phyloP scores from a whole-genome alignment of 1,140 invertebrate species.

The Atta texana region DNA sequence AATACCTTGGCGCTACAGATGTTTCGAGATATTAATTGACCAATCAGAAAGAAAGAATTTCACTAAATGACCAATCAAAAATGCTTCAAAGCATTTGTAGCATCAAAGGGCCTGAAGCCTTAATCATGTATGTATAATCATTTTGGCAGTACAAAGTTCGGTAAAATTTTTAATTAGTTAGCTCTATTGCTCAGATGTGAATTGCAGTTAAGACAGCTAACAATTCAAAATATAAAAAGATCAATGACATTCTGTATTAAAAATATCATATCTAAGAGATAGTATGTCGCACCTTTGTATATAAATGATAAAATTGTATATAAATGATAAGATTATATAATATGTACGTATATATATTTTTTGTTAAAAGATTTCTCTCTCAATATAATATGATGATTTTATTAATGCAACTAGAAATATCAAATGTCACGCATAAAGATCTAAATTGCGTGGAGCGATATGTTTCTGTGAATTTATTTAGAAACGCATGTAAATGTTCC shows the following conservation, averaged over 20 bases:
- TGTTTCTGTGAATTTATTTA: neutral
- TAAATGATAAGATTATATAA: neutral
- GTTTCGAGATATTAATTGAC: no score
- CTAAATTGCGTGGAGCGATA: neutral
- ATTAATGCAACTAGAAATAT: neutral
- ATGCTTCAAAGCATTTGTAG: no score
- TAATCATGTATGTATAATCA: no score
- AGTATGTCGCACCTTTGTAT: neutral
- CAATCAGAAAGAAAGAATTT: no score
- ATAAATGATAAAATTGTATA: neutral
- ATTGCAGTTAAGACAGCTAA: neutral
- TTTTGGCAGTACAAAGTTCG: no score
- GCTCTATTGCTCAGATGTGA: neutral
- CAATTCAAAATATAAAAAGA: neutral
- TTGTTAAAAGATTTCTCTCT: neutral
- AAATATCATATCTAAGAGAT: constrained; percentile 11
- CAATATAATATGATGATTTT: neutral
- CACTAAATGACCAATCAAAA: no score
- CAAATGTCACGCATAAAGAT: neutral
- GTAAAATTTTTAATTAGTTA: neutral
- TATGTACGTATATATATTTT: neutral
- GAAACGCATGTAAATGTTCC: neutral
- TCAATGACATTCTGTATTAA: neutral
- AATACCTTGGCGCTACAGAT: no score
- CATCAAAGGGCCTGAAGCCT: no score